Evolutionary conservation across 2,113 vertebrate species (phyloP).

Genomic region (Nanorana parkeri): DNA sequence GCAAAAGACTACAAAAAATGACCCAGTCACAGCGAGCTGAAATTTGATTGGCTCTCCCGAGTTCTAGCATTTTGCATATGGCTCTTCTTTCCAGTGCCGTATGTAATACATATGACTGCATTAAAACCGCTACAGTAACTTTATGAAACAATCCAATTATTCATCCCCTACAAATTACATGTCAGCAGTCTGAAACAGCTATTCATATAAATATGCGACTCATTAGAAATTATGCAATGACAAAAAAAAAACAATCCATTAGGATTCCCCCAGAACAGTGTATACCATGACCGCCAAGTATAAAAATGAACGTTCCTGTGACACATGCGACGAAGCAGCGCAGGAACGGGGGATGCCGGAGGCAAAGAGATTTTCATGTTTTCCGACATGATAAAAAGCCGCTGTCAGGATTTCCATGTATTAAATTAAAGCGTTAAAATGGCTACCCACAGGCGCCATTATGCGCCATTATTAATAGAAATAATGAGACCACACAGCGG

Average conservation of each 20-base stretch:
- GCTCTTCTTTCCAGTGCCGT: too few species aligned
- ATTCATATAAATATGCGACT: neutral
- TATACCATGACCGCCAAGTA: too few species aligned
- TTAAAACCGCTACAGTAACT: neutral
- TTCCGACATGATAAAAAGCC: slow-evolving; percentile 28
- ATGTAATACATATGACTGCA: too few species aligned
- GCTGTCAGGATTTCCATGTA: slow-evolving; percentile 43
- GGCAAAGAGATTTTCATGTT: slow-evolving; percentile 28
- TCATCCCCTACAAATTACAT: neutral
- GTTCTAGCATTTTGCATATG: too few species aligned
- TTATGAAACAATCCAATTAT: neutral
- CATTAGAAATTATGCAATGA: neutral
- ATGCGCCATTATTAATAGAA: slow-evolving; percentile 41
- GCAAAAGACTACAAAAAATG: too few species aligned
- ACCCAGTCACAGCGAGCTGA: too few species aligned
- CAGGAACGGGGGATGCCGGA: neutral
- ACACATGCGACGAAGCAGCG: neutral
- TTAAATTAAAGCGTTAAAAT: slow-evolving; percentile 35
- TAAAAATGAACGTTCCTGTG: too few species aligned
- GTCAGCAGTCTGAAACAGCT: neutral
- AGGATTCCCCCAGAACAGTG: too few species aligned
- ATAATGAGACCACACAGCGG: slow-evolving; percentile 31
- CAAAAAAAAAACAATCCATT: too few species aligned
- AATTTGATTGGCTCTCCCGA: too few species aligned
- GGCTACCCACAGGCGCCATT: slow-evolving; percentile 11